Percentiles rank a stretch among this genome's conserved stretches.
Evolutionary conservation across 2,888 invertebrate genomes (phyloP).

Genomic region (Onchidella celtica): DNA sequence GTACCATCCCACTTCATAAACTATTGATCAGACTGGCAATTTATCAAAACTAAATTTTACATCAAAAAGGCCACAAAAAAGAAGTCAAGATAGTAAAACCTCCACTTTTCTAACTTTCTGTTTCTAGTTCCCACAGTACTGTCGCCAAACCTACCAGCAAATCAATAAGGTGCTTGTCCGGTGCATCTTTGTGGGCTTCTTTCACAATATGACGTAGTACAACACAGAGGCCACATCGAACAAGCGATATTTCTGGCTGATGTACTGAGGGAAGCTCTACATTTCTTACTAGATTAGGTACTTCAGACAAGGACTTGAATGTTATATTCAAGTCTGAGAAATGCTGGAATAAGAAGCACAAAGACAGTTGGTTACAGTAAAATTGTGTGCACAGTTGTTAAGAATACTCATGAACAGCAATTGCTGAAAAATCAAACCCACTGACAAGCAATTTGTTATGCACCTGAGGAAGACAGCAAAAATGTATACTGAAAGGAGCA

Average conservation of each 20-base stretch:
- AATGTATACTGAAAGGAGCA: too few species aligned
- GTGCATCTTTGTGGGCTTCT: conserved; percentile 54
- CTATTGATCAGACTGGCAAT: too few species aligned
- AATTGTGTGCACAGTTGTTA: too few species aligned
- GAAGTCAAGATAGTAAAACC: not conserved
- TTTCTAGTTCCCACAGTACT: too few species aligned
- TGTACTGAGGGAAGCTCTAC: conserved; percentile 52
- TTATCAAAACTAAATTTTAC: not conserved
- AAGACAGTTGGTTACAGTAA: too few species aligned
- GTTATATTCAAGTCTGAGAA: conserved; percentile 24
- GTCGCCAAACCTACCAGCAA: conserved; percentile 70
- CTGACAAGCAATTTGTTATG: too few species aligned
- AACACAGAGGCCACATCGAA: conserved; percentile 72
- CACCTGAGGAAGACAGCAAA: too few species aligned
- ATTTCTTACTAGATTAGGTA: conserved; percentile 51
- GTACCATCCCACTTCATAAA: too few species aligned
- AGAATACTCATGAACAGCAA: too few species aligned
- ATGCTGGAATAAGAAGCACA: conserved; percentile 33
- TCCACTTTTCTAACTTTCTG: too few species aligned
- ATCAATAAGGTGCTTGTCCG: conserved; percentile 60
- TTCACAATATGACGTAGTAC: conserved; percentile 67
- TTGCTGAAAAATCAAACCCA: too few species aligned
- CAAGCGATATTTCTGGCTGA: conserved; percentile 55
- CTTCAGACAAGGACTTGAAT: conserved; percentile 26
- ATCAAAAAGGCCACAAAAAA: not conserved